These are phyloP conservation scores for Agriopis leucophaearia DNA, from an alignment of 2,888 invertebrate species.

Conservation along the genomic window DNA sequence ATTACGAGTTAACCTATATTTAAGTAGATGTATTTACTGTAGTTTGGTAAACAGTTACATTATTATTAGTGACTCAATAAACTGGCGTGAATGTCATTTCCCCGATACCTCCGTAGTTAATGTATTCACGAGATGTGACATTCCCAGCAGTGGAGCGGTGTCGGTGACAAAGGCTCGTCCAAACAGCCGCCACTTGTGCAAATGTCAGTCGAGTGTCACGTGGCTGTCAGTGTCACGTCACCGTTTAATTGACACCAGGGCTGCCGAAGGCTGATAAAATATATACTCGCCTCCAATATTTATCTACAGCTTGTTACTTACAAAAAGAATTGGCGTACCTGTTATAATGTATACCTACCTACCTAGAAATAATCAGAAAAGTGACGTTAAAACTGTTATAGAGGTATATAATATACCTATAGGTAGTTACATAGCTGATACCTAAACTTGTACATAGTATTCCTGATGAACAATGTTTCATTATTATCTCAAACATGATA, in stretches of 20 bases:
- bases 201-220: constrained; percentile 64
- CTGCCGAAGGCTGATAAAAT: constrained; percentile 14
- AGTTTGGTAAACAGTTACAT: not conserved
- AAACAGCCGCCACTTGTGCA: constrained; percentile 59
- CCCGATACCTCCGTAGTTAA: not conserved
- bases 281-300: not conserved
- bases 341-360: too few species aligned
- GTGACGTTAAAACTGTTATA: too few species aligned
- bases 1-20: too few species aligned
- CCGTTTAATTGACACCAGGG: constrained; percentile 23
- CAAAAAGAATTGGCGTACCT: too few species aligned
- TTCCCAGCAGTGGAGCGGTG: constrained; percentile 19
- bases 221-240: constrained; percentile 38
- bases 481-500: too few species aligned
- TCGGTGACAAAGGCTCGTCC: constrained; percentile 4
- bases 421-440: too few species aligned
- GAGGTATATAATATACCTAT: too few species aligned
- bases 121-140: constrained; percentile 25
- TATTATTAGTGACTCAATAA: constrained; percentile 2
- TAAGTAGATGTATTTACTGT: not conserved
- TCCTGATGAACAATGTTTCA: too few species aligned
- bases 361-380: too few species aligned
- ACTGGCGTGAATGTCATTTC: constrained; percentile 14
- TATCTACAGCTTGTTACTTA: too few species aligned
- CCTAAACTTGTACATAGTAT: too few species aligned